phyloP scores from a whole-genome alignment of 2,113 vertebrate species.

The Thryonomys swinderianus region DNA sequence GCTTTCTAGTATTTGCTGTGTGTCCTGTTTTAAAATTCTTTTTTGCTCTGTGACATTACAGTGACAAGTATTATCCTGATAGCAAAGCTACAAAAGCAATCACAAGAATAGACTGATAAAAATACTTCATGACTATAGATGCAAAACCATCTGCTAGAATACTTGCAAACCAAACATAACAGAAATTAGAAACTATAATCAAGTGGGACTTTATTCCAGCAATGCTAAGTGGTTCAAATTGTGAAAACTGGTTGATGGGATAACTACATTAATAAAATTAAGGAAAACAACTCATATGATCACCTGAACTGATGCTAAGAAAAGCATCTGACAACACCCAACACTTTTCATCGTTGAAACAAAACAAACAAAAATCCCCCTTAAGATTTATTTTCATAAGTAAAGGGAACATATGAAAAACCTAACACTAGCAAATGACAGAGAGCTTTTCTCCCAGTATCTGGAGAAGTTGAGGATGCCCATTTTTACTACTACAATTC shows the following conservation, averaged over 20 bases:
- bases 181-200: not conserved
- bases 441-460: not conserved
- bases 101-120: not conserved
- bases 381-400: not conserved
- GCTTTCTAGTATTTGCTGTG: no score
- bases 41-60: no score
- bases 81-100: not conserved
- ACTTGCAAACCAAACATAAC: not conserved
- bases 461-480: not conserved
- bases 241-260: not conserved
- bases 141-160: not conserved
- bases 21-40: no score
- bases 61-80: not conserved
- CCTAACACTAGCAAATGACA: not conserved
- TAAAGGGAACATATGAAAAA: not conserved
- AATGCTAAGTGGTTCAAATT: not conserved
- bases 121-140: not conserved
- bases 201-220: not conserved
- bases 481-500: not conserved
- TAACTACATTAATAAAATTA: not conserved
- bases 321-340: not conserved
- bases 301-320: not conserved
- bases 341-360: not conserved
- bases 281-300: not conserved
- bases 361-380: not conserved